Base-by-base conservation (phyloP, 2,888 invertebrate species). In the Eupelmus urozonus region DNA sequence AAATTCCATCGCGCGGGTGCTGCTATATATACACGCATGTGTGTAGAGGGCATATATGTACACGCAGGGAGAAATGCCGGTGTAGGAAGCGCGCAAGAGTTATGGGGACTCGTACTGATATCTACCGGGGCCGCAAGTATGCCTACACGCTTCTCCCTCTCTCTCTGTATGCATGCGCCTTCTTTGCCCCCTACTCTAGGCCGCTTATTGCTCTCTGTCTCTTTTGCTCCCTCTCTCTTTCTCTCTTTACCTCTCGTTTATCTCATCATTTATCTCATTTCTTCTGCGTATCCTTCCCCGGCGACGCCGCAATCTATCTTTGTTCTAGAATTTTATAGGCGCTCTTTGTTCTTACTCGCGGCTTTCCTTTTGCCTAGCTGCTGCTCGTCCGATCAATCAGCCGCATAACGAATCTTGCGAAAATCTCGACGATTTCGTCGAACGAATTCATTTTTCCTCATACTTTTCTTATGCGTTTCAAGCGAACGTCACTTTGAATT, bases 1-100 rank as follows among this genome's bases (percentile, higher is more conserved):
- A 87, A 88, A 87, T 88, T 87, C 85, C 87, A 87, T 87, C 86
- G 66, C 86, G 66, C 81, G 83, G 81, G 63, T 45, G 20, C n/a
- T 60, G 11, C 45, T n/a, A 11, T 25, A 23, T 49, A 9, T 81
- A 81, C 80, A 84, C 84, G 81, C 80, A 80, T 27, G 34, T 20
- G 16, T 81, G 81, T 80, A 82, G 83, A 45, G 13, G 2, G 16
- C 45, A 45, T 45, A 45, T 2, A 78, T 69, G 11, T 9, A 25
- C 25, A 25, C n/a, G 42, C 53, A 20, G 67, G 51, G 29, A 51
- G 55, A 78, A 25, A 79, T 80, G 76, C 81, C 78, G 53, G 70
- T 65, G 81, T 78, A 79, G 81, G 82, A 82, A 82, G 82, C 80
- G 81, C 79, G 80, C 79, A 82, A 85, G 86, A 86, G 82, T 86